Conservation (phyloP, 2,888 invertebrate species). For the Carpatolechia fugitivella region DNA sequence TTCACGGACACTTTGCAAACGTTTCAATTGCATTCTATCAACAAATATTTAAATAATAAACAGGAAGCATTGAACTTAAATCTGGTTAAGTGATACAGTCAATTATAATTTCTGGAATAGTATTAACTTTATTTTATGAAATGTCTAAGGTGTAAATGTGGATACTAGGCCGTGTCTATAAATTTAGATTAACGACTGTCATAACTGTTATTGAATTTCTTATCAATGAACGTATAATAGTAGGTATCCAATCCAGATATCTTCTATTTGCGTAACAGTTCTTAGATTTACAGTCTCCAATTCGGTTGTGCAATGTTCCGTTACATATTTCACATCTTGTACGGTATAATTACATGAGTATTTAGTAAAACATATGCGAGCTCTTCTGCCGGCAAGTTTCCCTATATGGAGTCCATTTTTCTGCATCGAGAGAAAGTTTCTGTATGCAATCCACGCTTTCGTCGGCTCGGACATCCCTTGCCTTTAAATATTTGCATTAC, state of each 20-base stretch:
- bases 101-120: not conserved
- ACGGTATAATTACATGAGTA: conserved; percentile 44
- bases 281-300: not conserved
- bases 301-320: not conserved
- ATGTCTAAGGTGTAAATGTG: conserved; percentile 9
- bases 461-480: conserved; percentile 43
- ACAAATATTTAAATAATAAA: not conserved
- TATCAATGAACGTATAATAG: not conserved
- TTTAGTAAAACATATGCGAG: conserved; percentile 40
- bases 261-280: not conserved
- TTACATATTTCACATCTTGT: conserved; percentile 20
- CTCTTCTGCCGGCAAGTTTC: conserved; percentile 40
- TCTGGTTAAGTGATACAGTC: no score
- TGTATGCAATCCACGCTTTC: conserved; percentile 33
- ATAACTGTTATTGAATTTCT: conserved; percentile 7
- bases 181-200: conserved; percentile 2
- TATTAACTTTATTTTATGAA: not conserved
- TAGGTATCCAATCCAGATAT: not conserved
- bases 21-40: not conserved
- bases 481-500: conserved; percentile 70
- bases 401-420: conserved; percentile 68
- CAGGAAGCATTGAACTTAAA: no score
- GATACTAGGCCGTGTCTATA: not conserved
- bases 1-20: not conserved
- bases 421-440: conserved; percentile 63